These are phyloP conservation scores for Trachymyrmex septentrionalis DNA, from an alignment of 1,140 invertebrate species.

Conservation along the genomic window DNA sequence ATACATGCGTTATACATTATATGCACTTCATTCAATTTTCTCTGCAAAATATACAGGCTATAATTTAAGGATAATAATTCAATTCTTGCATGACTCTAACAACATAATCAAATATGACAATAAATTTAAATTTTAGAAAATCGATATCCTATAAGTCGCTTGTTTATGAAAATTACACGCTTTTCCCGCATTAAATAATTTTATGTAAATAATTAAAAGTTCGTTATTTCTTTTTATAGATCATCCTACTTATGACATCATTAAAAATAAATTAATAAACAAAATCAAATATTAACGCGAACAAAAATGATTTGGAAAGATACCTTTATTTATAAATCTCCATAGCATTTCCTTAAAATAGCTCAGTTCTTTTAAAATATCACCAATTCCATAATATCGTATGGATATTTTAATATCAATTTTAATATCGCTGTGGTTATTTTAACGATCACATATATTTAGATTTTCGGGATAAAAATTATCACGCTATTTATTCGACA, in stretches of 20 bases:
- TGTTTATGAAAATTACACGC: not conserved
- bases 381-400: not conserved
- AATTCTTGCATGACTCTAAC: not conserved
- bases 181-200: not conserved
- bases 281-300: not conserved
- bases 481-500: not conserved
- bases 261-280: no score
- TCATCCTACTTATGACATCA: not conserved
- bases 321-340: not conserved
- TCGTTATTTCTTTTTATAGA: not conserved
- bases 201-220: not conserved
- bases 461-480: not conserved
- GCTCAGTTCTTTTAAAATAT: not conserved
- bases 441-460: not conserved
- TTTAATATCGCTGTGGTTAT: not conserved
- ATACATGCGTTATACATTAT: conserved; percentile 6
- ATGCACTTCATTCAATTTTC: conserved; percentile 50
- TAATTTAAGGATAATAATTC: conserved; percentile 41
- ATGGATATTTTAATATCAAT: not conserved
- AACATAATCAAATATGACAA: not conserved
- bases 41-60: not conserved
- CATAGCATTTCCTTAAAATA: conserved; percentile 4
- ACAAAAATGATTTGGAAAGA: not conserved
- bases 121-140: not conserved
- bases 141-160: not conserved